Conservation (phyloP, 35 echinoderm and acorn worm species). For the Eucidaris tribuloides region DNA sequence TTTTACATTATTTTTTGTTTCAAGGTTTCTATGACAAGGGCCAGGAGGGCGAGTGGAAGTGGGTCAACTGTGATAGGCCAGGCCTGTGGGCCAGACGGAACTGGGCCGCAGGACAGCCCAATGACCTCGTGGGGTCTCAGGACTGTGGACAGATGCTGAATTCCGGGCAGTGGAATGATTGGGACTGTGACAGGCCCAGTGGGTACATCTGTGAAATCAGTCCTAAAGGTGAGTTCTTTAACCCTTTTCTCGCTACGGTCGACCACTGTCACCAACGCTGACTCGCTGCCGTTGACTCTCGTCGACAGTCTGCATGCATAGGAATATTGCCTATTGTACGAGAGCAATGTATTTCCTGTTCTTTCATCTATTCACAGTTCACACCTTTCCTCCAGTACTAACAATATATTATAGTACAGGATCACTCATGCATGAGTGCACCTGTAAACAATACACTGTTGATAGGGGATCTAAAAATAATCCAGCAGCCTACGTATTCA, state of each 20-base stretch:
- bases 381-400: no score
- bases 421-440: no score
- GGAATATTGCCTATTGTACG: background rate
- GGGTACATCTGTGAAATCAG: slow-evolving; percentile 83
- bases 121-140: slow-evolving; percentile 46
- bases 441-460: no score
- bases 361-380: no score
- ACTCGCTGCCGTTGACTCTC: no score
- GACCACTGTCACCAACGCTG: no score
- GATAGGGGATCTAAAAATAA: no score
- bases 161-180: slow-evolving; percentile 72
- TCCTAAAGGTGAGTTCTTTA: slow-evolving; percentile 52
- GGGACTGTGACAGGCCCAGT: slow-evolving; percentile 41
- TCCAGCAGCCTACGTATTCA: no score
- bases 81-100: slow-evolving; percentile 40
- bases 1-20: background rate
- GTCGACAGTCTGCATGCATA: no score
- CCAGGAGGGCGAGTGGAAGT: slow-evolving; percentile 43
- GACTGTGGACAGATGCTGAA: slow-evolving; percentile 58
- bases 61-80: slow-evolving; percentile 28
- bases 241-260: background rate
- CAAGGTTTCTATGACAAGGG: slow-evolving; percentile 57
- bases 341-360: no score
- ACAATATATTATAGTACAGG: no score
- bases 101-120: slow-evolving; percentile 62